phyloP scores from a whole-genome alignment of 1,140 invertebrate genomes.

The Myzus persicae region DNA sequence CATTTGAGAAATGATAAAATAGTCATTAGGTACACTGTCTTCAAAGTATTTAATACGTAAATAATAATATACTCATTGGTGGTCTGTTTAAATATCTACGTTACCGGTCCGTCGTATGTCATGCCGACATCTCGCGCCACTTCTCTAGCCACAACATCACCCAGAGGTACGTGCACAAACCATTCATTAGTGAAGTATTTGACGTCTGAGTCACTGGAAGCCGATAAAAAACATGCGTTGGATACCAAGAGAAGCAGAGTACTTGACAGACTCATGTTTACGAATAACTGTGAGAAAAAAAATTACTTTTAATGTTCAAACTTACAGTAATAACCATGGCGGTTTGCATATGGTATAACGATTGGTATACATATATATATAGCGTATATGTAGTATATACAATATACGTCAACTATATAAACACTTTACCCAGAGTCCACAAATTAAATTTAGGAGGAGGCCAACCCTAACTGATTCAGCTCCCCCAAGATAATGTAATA shows the following conservation, averaged over 20 bases:
- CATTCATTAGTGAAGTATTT: slow-evolving; percentile 33
- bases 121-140: neutral
- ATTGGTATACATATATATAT: neutral
- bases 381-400: neutral
- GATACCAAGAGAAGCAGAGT: neutral
- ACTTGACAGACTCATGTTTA: neutral
- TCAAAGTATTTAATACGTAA: neutral
- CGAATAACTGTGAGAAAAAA: neutral
- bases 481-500: too few species aligned
- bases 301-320: neutral
- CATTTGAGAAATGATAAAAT: neutral
- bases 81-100: neutral
- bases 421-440: neutral
- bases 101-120: slow-evolving; percentile 28
- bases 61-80: neutral
- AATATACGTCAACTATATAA: neutral
- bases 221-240: neutral
- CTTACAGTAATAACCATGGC: neutral
- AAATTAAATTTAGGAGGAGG: neutral
- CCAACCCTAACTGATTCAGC: too few species aligned
- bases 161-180: slow-evolving; percentile 7
- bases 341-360: too few species aligned
- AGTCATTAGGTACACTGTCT: neutral
- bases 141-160: neutral
- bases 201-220: neutral